phyloP scores from a whole-genome alignment of 2,113 vertebrate genomes.

The Ibidorhyncha struthersii region DNA sequence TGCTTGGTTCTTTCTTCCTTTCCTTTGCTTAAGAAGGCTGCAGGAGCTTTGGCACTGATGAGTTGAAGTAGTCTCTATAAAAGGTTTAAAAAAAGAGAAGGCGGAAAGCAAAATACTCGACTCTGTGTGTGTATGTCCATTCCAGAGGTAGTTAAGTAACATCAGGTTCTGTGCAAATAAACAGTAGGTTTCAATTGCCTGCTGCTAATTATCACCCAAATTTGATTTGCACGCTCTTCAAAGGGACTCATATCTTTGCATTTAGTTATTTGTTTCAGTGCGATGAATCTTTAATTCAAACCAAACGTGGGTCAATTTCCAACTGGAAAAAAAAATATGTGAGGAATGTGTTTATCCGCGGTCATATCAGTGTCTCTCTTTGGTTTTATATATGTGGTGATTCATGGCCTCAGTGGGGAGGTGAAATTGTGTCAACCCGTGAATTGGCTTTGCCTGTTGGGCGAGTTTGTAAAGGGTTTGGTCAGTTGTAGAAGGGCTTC shows the following conservation, averaged over 20 bases:
- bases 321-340: not conserved
- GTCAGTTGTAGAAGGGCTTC: not conserved
- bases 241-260: conserved; percentile 67
- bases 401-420: not conserved
- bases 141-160: not conserved
- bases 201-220: conserved; percentile 71
- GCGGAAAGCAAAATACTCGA: not conserved
- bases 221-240: conserved; percentile 73
- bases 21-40: not conserved
- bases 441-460: conserved; percentile 33
- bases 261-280: conserved; percentile 68
- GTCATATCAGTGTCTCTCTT: conserved; percentile 23
- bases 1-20: not conserved
- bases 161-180: not conserved
- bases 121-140: not conserved
- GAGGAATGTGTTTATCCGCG: conserved; percentile 44
- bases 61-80: not conserved
- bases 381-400: not conserved
- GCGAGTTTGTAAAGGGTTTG: not conserved
- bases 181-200: not conserved
- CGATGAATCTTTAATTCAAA: conserved; percentile 71
- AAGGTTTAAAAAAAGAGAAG: not conserved
- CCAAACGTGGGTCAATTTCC: conserved; percentile 63
- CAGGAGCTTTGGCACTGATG: not conserved
- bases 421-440: conserved; percentile 13